Conservation (phyloP, 2,888 invertebrate species). For the Luperina testacea region DNA sequence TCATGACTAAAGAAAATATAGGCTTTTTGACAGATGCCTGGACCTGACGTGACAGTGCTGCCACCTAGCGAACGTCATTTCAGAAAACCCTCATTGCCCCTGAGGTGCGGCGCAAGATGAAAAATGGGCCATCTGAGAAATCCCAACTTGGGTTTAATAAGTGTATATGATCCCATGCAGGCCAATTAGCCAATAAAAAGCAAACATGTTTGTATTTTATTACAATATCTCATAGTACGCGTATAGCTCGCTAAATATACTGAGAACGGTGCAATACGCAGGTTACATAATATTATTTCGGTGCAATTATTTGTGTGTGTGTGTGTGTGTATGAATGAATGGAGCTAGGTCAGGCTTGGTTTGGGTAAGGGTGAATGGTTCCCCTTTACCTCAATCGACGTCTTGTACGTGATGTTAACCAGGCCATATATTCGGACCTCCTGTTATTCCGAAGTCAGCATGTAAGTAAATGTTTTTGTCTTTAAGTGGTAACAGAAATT, state of each 20-base stretch:
- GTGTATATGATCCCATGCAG: too few species aligned
- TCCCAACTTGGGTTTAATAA: too few species aligned
- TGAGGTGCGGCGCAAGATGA: too few species aligned
- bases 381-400: constrained; percentile 53
- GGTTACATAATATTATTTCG: not conserved
- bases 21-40: too few species aligned
- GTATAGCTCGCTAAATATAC: not conserved
- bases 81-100: too few species aligned
- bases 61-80: too few species aligned
- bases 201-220: too few species aligned
- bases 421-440: constrained; percentile 39
- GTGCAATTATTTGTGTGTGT: not conserved
- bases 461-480: constrained; percentile 41
- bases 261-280: not conserved
- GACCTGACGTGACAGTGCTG: too few species aligned
- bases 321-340: not conserved
- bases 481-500: not conserved
- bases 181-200: too few species aligned
- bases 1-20: too few species aligned
- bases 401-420: constrained; percentile 55
- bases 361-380: not conserved
- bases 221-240: not conserved
- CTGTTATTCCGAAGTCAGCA: constrained; percentile 36
- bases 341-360: not conserved
- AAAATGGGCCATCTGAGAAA: too few species aligned